phyloP scores from a whole-genome alignment of 2,113 vertebrate genomes.

The rat (Rattus norvegicus) region DNA sequence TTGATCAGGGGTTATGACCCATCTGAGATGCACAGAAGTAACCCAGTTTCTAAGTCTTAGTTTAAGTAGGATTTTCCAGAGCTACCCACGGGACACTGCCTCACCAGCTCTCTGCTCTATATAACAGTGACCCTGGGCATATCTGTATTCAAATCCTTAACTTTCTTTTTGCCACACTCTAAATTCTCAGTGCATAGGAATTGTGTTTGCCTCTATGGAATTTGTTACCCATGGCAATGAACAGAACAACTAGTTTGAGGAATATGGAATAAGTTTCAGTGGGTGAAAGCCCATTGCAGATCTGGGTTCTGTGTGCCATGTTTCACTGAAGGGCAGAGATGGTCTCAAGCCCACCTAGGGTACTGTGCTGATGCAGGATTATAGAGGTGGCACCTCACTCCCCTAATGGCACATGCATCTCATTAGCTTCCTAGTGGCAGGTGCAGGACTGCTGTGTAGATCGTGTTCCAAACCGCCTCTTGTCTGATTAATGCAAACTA shows the following conservation, averaged over 20 bases:
- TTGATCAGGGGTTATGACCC: not conserved
- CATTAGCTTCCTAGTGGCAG: not conserved
- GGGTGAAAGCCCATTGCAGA: rapidly evolving
- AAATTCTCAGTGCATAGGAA: not conserved
- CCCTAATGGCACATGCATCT: not conserved
- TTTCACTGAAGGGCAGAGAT: rapidly evolving
- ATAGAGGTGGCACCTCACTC: not conserved
- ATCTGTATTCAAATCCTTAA: not conserved
- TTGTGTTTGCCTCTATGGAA: not conserved
- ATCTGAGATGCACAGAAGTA: rapidly evolving
- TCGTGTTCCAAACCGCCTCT: not conserved
- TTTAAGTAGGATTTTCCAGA: not conserved
- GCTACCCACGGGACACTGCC: not conserved
- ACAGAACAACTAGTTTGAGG: not conserved
- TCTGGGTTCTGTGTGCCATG: rapidly evolving
- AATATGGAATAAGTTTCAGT: not conserved
- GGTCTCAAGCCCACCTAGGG: too few relatives aligned
- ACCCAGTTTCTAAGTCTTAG: rapidly evolving
- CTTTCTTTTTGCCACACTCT: not conserved
- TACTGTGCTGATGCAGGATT: not conserved
- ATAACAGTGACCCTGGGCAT: not conserved
- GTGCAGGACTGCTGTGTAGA: not conserved
- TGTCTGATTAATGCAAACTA: not conserved
- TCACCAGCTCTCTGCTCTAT: not conserved
- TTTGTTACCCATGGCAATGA: not conserved